Conservation (phyloP, 1,140 invertebrate genomes). For the Zaprionus nigranus region DNA sequence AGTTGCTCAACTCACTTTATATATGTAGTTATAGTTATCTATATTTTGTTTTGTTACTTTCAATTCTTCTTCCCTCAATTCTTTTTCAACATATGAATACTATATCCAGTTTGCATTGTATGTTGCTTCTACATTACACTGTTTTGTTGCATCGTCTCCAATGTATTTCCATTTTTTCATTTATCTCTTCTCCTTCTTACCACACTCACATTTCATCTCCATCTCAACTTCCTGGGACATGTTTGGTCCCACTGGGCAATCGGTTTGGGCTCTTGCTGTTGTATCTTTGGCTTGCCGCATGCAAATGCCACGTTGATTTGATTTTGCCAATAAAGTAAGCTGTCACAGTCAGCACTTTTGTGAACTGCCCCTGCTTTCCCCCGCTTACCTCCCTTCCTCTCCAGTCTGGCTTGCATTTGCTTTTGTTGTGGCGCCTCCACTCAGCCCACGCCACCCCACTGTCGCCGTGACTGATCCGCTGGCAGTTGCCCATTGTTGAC, state of each 20-base stretch:
- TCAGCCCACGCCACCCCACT: not conserved
- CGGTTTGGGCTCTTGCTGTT: constrained; percentile 21
- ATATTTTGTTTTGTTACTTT: too few species aligned
- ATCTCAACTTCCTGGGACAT: not conserved
- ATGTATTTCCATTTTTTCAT: not conserved
- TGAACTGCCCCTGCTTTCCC: constrained; percentile 21
- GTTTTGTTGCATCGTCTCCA: too few species aligned
- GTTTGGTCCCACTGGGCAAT: constrained; percentile 1
- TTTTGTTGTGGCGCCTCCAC: constrained; percentile 15
- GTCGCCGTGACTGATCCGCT: constrained; percentile 16
- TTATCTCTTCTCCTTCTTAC: not conserved
- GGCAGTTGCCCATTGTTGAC: constrained; percentile 59
- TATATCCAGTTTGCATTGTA: too few species aligned
- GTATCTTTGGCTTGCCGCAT: constrained; percentile 74
- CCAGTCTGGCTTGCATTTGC: constrained; percentile 27
- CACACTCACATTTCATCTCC: not conserved
- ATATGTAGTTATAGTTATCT: too few species aligned
- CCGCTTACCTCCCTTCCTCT: too few species aligned
- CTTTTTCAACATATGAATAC: too few species aligned
- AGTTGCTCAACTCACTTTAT: too few species aligned
- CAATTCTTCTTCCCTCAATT: too few species aligned
- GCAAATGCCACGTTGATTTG: constrained; percentile 82
- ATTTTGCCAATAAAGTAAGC: constrained; percentile 83
- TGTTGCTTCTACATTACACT: too few species aligned
- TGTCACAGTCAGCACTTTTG: constrained; percentile 82